Base-by-base conservation (phyloP, 2,888 invertebrate species). In the Hesperia comma region DNA sequence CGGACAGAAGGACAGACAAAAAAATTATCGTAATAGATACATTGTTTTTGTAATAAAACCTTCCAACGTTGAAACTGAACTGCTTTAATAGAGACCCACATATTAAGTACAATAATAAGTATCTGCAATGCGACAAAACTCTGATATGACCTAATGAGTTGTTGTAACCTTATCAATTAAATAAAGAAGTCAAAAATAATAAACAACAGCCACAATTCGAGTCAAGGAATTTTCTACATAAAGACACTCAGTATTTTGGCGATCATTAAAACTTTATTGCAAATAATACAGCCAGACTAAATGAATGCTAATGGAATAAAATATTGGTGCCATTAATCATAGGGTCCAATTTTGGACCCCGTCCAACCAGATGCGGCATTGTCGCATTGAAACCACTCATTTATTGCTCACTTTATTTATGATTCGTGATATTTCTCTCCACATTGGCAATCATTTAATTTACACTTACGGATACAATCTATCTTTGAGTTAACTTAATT, bases 391-490 rank as follows among this genome's bases (percentile, higher is more conserved):
- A 81, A 79, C 70, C 70, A 74, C 72, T 77, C 74, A 75, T 81
- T 81, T 77, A 79, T 79, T 81, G 77, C 76, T 72, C 74, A 70
- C 72, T 74, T 79, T 77, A 80, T 84, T 84, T 83, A 83, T 81
- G 77, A 72, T 73, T 71, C 67, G 61, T 75, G 70, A 79, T 84
- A 76, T 74, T 77, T 81, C 79, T 77, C 74, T 55, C 70, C 77
- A 83, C 84, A 84, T 84, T 81, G 79, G 77, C 79, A 79, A 81
- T 80, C 77, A 75, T 76, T 77, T 77, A 77, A 79, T 78, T 75
- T 77, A 57, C 12, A 46, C 26, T 46, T 63, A 21, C 32, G n/a
- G 33, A 62, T 40, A 26, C 5, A 26, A 12, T 54, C 61, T 62
- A 54, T 33, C 49, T 49, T 10, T 10, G 10, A 19, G 8, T 46